A percentile compares a stretch with the other conserved stretches of the same genome.
Conservation (phyloP, 2,113 vertebrate species). For the Willisornis vidua region DNA sequence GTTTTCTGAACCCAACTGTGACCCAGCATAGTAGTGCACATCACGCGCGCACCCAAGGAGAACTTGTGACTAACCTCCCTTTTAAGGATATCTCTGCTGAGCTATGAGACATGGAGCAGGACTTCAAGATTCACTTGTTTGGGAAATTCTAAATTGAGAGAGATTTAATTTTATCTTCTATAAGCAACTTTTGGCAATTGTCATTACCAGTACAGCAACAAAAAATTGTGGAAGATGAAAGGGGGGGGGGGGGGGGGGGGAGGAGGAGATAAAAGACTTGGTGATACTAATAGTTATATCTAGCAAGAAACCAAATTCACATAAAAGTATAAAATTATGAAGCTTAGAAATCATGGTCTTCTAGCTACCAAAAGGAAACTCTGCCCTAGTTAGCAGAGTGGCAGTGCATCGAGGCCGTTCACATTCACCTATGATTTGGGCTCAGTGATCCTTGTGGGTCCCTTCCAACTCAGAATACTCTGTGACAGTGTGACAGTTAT, state of each 20-base stretch:
- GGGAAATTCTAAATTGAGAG: not conserved
- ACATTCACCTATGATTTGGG: not conserved
- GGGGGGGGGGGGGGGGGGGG: too few relatives aligned
- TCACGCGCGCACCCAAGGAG: not conserved
- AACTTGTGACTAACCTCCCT: not conserved
- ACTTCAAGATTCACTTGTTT: not conserved
- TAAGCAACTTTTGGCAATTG: not conserved
- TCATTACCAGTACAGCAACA: not conserved
- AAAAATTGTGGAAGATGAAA: not conserved
- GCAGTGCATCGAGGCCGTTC: not conserved
- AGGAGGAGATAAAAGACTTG: rapidly evolving
- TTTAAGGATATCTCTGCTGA: not conserved
- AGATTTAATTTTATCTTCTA: not conserved
- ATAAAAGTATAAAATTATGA: not conserved
- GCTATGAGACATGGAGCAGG: not conserved
- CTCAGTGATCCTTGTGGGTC: not conserved
- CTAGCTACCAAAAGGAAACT: not conserved
- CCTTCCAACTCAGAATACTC: not conserved
- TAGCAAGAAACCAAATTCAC: not conserved
- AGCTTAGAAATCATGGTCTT: not conserved
- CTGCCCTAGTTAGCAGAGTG: not conserved
- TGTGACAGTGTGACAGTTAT: not conserved
- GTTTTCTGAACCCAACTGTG: not conserved
- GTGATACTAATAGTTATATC: not conserved
- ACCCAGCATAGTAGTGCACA: not conserved